A percentile compares a stretch with the other conserved stretches of the same genome.
Conservation (phyloP, 2,888 invertebrate genomes). For the Acronicta aceris region DNA sequence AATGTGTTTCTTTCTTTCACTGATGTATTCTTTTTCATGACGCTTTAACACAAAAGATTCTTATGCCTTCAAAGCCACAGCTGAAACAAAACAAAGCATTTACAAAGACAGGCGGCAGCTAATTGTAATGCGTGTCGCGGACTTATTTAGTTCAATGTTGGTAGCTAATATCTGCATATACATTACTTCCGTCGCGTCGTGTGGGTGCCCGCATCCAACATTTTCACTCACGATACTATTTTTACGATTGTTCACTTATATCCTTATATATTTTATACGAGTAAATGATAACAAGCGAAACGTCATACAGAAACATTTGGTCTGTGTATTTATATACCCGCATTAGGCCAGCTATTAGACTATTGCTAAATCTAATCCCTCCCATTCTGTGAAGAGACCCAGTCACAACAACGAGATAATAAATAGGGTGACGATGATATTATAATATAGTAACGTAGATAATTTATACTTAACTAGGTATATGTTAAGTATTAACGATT, state of each 20-base stretch:
- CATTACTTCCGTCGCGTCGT: conserved; percentile 80
- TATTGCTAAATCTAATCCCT: too few relatives aligned
- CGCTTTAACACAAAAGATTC: background rate
- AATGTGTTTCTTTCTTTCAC: too few relatives aligned
- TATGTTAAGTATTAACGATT: too few relatives aligned
- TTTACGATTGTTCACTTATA: conserved; percentile 55
- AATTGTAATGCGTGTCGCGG: conserved; percentile 73
- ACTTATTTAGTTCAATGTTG: conserved; percentile 74
- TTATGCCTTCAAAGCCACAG: background rate
- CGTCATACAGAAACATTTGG: conserved; percentile 14
- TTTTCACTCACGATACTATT: conserved; percentile 72
- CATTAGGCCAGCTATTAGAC: too few relatives aligned
- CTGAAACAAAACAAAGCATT: conserved; percentile 35
- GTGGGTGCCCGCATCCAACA: conserved; percentile 83
- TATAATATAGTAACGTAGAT: too few relatives aligned
- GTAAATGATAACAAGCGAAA: conserved; percentile 25
- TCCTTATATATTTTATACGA: conserved; percentile 39
- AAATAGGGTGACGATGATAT: too few relatives aligned
- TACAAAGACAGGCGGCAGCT: conserved; percentile 41
- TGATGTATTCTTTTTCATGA: too few relatives aligned
- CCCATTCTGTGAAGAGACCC: too few relatives aligned
- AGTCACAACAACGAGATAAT: too few relatives aligned
- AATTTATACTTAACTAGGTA: too few relatives aligned
- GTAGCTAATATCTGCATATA: conserved; percentile 71
- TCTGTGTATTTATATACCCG: conserved; percentile 2